Conservation (phyloP, 1,140 invertebrate genomes). For the Drosophila yakuba region DNA sequence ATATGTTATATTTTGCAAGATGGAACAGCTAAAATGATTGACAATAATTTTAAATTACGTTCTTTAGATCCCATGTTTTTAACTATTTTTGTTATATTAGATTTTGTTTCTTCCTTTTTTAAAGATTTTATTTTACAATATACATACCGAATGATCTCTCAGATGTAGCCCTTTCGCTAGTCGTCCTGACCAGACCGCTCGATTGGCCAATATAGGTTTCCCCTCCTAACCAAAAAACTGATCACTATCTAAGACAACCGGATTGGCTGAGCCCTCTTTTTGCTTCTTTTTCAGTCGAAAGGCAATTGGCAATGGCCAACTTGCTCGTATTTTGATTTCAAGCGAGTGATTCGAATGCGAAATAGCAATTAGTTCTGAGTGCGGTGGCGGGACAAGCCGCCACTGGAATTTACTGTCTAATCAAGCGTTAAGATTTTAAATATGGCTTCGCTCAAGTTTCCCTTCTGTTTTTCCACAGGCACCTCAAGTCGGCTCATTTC, state of each 20-base stretch:
- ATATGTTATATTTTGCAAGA: too few species aligned
- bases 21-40: too few species aligned
- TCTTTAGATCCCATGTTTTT: too few species aligned
- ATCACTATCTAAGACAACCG: conserved; percentile 44
- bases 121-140: not conserved
- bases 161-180: conserved; percentile 9
- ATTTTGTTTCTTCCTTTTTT: not conserved
- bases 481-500: conserved; percentile 57
- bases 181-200: not conserved
- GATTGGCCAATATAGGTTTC: conserved; percentile 32
- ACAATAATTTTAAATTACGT: too few species aligned
- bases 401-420: conserved; percentile 73
- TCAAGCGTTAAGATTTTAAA: conserved; percentile 73
- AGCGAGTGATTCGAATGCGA: conserved; percentile 73
- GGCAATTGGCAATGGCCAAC: conserved; percentile 58
- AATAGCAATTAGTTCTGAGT: conserved; percentile 76
- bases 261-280: conserved; percentile 27
- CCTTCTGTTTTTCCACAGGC: conserved; percentile 32
- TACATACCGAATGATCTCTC: not conserved
- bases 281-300: conserved; percentile 19
- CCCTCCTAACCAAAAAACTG: conserved; percentile 38
- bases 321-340: conserved; percentile 75
- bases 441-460: conserved; percentile 47
- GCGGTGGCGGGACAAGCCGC: conserved; percentile 58
- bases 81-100: too few species aligned